Evolutionary conservation across 2,888 invertebrate species (phyloP).

Genomic region (Microctonus brassicae): DNA sequence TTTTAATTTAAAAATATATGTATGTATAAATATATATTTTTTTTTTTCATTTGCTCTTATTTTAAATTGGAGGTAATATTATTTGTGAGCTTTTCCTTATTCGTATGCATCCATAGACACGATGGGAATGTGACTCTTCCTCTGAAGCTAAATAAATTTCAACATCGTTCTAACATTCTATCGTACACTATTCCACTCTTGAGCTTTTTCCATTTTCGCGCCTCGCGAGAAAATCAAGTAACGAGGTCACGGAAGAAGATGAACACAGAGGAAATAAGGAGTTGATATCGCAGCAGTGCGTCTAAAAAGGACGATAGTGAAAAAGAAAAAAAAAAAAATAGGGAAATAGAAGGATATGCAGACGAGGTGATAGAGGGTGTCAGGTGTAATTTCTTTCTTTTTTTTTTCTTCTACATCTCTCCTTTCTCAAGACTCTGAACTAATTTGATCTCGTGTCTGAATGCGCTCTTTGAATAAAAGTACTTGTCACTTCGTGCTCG

Average conservation of each 20-base stretch:
- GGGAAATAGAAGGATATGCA: neutral
- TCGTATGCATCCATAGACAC: conserved; percentile 41
- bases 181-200: neutral
- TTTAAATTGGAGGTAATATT: neutral
- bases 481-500: conserved; percentile 39
- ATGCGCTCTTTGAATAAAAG: conserved; percentile 53
- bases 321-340: neutral
- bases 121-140: conserved; percentile 34
- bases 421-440: conserved; percentile 38
- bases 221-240: conserved; percentile 11
- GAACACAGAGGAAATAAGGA: neutral
- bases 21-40: too few species aligned
- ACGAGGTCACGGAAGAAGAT: conserved; percentile 13
- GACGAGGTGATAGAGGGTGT: neutral
- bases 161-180: conserved; percentile 35
- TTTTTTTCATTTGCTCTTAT: neutral
- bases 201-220: neutral
- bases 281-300: neutral
- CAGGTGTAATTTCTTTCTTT: neutral
- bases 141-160: conserved; percentile 50
- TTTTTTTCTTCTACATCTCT: conserved; percentile 1
- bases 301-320: too few species aligned
- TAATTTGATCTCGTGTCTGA: conserved; percentile 53
- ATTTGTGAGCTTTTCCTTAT: neutral
- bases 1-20: too few species aligned